Evolutionary conservation across 2,888 invertebrate species (phyloP).

Genomic region (Patella pellucida): DNA sequence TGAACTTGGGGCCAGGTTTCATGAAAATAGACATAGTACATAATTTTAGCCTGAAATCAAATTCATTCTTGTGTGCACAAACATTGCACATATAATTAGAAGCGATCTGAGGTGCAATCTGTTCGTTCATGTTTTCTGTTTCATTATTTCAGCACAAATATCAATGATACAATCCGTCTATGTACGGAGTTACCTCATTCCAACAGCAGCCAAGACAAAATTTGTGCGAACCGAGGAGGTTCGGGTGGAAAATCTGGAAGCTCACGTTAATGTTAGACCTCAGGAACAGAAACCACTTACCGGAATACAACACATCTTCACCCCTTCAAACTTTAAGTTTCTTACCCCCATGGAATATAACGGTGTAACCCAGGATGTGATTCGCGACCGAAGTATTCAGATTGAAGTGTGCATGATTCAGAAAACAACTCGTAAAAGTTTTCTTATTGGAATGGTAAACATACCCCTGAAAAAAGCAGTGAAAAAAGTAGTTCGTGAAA

Average conservation of each 20-base stretch:
- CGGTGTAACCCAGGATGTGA: constrained; percentile 48
- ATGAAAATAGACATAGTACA: too few species aligned
- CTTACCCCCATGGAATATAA: constrained; percentile 58
- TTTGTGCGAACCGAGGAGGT: constrained; percentile 65
- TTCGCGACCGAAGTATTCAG: constrained; percentile 53
- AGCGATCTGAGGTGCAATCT: too few species aligned
- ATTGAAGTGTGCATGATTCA: constrained; percentile 64
- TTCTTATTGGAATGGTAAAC: constrained; percentile 58
- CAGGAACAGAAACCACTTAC: constrained; percentile 18
- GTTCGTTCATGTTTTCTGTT: constrained; percentile 5
- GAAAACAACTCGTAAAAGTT: constrained; percentile 55
- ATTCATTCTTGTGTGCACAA: too few species aligned
- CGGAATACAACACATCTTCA: constrained; percentile 50
- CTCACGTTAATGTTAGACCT: constrained; percentile 28
- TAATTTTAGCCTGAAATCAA: too few species aligned
- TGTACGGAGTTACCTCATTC: constrained; percentile 60
- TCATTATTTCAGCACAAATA: constrained; percentile 54
- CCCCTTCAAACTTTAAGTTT: constrained; percentile 53
- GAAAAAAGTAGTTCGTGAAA: constrained; percentile 57
- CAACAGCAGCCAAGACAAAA: constrained; percentile 57
- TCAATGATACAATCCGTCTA: constrained; percentile 65
- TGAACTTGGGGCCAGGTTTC: too few species aligned
- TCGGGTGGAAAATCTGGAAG: constrained; percentile 46
- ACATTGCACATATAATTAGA: too few species aligned
- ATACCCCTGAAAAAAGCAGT: constrained; percentile 58